Evolutionary conservation across 2,888 invertebrate species (phyloP), one percentile per base, ranked within the genome.

Genomic region (Polydrusus pterygomalis): DNA sequence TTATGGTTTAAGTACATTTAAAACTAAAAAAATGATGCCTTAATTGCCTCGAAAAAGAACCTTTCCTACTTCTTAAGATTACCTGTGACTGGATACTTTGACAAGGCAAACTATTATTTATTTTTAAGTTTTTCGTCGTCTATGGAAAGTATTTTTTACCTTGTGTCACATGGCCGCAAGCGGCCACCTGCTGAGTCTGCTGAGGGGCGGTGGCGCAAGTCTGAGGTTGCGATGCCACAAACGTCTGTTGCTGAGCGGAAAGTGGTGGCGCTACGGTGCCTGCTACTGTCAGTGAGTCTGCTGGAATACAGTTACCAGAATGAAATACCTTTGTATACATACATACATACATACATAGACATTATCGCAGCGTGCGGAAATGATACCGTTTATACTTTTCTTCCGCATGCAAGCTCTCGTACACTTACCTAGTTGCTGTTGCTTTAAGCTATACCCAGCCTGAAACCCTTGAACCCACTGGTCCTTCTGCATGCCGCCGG

Each of bases 381-480:
- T n/a, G n/a, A n/a, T n/a, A n/a, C n/a, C n/a, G n/a, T n/a, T n/a
- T n/a, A n/a, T n/a, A n/a, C n/a, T n/a, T n/a, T n/a, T n/a, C n/a
- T n/a, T n/a, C n/a, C n/a, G n/a, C n/a, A n/a, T n/a, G n/a, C n/a
- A n/a, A n/a, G 43, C 20, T 11, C n/a, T 18, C 15, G 15, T 34
- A 10, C 64, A 69, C 79, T 60, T 70, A 81, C 86, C 86, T 69
- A 87, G 81, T 79, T 86, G 86, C 77, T 87, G 86, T 78, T 86
- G 86, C 83, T 86, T 85, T 38, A 87, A 81, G 54, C 85, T 87
- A 79, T 87, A 86, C 38, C 87, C 88, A 45, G 87, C 87, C 80
- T 88, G 88, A 81, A 88, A 88, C 40, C 87, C 88, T 58, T 87
- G 71, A 15, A 69, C 60, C 68, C 68, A 60, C 63, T 62, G 49